Base-by-base conservation (phyloP, 2,797 vertebrate species). In the Sitta carolinensis region DNA sequence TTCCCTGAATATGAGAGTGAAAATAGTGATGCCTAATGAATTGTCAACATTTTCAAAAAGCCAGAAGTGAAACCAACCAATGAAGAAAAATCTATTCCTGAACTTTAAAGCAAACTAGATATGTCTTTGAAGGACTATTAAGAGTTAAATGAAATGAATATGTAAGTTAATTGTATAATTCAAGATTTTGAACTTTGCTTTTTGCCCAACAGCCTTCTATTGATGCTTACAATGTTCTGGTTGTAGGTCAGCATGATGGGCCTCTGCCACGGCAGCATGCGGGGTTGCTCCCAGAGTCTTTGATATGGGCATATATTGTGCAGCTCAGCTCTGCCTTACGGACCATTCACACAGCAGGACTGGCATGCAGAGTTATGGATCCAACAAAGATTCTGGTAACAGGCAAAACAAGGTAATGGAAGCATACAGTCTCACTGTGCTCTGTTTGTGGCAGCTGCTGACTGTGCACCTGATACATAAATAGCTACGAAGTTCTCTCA, bases 291-390 rank as follows among this genome's bases (percentile, higher is more conserved):
- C 99, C 99, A 0, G 99, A 99, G 94, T 99, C 99, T 64, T 98
- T 99, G 76, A 99, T 99, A 95, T 99, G 99, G 99, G 99, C 99
- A 5, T 99, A 99, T 88, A 99, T 99, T 11, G 99, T 99, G 87
- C 99, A 99, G 93, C 98, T 99, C 40, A 99, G 99, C 95, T 99
- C 99, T 13, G 99, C 99, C 2, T 95, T 99, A 89, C 98, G 99
- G 58, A 99, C 99, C 96, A 99, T 99, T 97, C 99, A 99, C 96
- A 99, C 99, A 9, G 99, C 99, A 19, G 99, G 99, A 70, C 97
- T 99, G 91, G 99, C 99, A 2, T 99, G 99, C 97, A 98, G 99
- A 62, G 99, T 99, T 87, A 99, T 99, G 99, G 99, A 99, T 97
- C 99, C 99, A 96, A 99, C 99, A 76, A 99, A 99, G 97, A 99